phyloP scores from a whole-genome alignment of 2,113 vertebrate species.

The Felis catus region DNA sequence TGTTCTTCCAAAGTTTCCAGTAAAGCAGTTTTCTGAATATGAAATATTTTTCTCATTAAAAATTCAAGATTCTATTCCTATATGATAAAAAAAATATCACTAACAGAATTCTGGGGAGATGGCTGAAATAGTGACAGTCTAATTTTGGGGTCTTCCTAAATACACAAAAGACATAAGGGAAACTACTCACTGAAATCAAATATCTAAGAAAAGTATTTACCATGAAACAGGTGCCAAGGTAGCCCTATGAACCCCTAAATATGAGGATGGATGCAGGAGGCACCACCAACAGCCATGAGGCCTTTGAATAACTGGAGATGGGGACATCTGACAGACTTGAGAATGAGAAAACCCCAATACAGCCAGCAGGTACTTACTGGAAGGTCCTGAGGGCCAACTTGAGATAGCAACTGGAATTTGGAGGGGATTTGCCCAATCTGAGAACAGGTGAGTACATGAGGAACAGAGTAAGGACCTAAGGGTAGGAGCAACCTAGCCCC shows the following conservation, averaged over 20 bases:
- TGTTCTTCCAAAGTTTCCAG: background rate
- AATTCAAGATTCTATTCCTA: background rate
- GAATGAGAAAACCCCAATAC: background rate
- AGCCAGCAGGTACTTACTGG: background rate
- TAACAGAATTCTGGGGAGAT: background rate
- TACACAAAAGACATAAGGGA: background rate
- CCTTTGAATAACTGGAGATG: background rate
- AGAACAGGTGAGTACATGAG: background rate
- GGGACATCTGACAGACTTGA: background rate
- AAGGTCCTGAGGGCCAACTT: background rate
- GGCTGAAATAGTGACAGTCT: background rate
- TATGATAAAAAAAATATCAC: background rate
- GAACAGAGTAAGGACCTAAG: background rate
- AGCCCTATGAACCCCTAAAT: background rate
- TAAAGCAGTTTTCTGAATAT: background rate
- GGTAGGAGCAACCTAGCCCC: background rate
- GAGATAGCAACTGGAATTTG: background rate
- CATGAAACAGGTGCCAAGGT: background rate
- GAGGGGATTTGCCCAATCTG: too few relatives aligned
- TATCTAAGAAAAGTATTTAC: background rate
- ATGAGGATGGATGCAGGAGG: background rate
- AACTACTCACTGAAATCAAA: background rate
- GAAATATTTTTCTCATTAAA: slow-evolving; percentile 31
- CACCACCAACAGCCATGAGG: accelerated
- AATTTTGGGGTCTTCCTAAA: background rate